Conservation (phyloP, 2,797 vertebrate genomes). For the Argentina silus region DNA sequence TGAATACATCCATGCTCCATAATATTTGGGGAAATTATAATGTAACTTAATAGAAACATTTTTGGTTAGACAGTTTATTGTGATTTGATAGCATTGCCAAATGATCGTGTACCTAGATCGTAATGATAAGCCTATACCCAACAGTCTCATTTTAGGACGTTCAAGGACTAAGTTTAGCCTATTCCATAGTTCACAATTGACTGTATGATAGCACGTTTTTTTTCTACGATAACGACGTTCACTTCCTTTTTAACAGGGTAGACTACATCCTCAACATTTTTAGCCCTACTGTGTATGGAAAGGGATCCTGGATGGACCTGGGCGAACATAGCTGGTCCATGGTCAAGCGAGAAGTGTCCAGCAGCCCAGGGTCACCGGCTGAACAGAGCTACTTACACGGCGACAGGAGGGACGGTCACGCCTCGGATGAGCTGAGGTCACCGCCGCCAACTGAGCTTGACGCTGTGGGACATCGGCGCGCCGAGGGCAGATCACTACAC, state of each 20-base stretch:
- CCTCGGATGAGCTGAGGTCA: conserved; percentile 78
- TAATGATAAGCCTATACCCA: no score
- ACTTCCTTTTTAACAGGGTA: conserved; percentile 57
- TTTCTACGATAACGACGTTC: neutral
- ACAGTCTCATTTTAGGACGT: neutral
- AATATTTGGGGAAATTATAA: neutral
- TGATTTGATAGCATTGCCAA: neutral
- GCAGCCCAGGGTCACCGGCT: conserved; percentile 80
- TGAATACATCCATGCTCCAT: neutral
- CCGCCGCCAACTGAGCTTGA: conserved; percentile 81
- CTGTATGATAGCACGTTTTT: neutral
- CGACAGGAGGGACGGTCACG: conserved; percentile 78
- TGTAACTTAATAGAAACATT: no score
- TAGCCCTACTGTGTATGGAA: conserved; percentile 74
- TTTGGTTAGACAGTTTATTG: no score
- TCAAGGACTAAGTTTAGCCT: neutral
- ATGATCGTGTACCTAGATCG: no score
- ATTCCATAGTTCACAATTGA: neutral
- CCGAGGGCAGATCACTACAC: conserved; percentile 83
- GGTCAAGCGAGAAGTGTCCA: conserved; percentile 89
- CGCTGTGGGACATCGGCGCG: conserved; percentile 79
- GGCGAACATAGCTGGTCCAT: conserved; percentile 93
- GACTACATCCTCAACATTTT: conserved; percentile 62
- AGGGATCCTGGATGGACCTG: conserved; percentile 96
- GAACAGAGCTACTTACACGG: conserved; percentile 79